Conservation (phyloP, 2,113 vertebrate species). For the Channa maculata region DNA sequence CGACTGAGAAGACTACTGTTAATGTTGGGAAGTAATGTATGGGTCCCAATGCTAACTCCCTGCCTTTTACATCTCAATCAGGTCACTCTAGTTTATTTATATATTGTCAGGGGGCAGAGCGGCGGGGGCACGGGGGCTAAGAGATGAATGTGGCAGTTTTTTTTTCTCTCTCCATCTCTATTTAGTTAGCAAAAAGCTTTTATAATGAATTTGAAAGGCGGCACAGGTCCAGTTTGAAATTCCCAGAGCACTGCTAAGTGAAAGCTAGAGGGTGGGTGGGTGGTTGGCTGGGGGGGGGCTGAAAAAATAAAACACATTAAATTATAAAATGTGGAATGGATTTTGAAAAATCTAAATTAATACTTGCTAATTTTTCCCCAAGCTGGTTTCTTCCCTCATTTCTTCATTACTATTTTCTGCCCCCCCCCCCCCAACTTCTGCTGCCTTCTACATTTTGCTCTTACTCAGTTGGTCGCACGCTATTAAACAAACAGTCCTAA, state of each 20-base stretch:
- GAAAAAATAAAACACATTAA: slow-evolving; percentile 72
- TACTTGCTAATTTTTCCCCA: slow-evolving; percentile 53
- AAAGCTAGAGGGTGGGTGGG: slow-evolving; percentile 33
- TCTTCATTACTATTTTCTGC: slow-evolving; percentile 47
- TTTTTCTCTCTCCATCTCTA: slow-evolving; percentile 55
- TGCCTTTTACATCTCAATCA: slow-evolving; percentile 84
- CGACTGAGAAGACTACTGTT: slow-evolving; percentile 78
- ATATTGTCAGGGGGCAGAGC: slow-evolving; percentile 73
- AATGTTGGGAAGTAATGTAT: slow-evolving; percentile 80
- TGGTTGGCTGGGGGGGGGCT: not conserved
- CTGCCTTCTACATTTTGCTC: slow-evolving; percentile 51
- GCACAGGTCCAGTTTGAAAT: slow-evolving; percentile 77
- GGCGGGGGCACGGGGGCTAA: slow-evolving; percentile 41
- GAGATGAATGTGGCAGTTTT: slow-evolving; percentile 77
- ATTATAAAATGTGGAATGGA: slow-evolving; percentile 67
- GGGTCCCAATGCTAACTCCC: slow-evolving; percentile 79
- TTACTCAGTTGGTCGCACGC: slow-evolving; percentile 91
- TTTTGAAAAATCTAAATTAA: slow-evolving; percentile 40
- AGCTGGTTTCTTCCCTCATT: slow-evolving; percentile 59
- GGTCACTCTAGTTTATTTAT: slow-evolving; percentile 86
- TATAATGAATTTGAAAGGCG: slow-evolving; percentile 83
- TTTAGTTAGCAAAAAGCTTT: slow-evolving; percentile 85
- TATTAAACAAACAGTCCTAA: slow-evolving; percentile 99
- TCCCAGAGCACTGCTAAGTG: slow-evolving; percentile 77
- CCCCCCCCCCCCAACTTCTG: slow-evolving; percentile 4